Conservation (phyloP, 2,888 invertebrate genomes). For the Dicyrtoma fusca region DNA sequence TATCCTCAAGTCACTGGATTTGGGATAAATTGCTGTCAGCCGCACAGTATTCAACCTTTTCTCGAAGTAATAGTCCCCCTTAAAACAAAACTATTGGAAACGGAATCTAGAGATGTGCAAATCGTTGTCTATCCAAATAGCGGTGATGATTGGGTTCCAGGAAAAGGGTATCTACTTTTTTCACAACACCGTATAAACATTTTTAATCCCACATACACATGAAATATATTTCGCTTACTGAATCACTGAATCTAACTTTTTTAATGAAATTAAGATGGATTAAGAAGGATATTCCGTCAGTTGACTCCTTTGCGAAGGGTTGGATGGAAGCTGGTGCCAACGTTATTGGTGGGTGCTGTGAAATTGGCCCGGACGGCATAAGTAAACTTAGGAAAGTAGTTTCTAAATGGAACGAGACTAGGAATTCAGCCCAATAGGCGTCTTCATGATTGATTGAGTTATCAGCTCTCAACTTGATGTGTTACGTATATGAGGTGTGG, state of each 20-base stretch:
- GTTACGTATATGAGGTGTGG: too few species aligned
- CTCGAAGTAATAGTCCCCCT: conserved; percentile 59
- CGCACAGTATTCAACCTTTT: conserved; percentile 68
- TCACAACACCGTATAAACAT: too few species aligned
- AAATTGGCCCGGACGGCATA: conserved; percentile 81
- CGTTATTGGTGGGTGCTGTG: conserved; percentile 85
- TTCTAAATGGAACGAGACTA: conserved; percentile 29
- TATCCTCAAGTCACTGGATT: conserved; percentile 79
- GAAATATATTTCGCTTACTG: too few species aligned
- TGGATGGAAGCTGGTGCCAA: conserved; percentile 82
- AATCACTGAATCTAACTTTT: too few species aligned
- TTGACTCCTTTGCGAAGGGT: conserved; percentile 73
- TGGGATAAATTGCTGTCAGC: conserved; percentile 86
- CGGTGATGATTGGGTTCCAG: conserved; percentile 77
- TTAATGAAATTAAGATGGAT: conserved; percentile 63
- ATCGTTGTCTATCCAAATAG: conserved; percentile 92
- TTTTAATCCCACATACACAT: conserved; percentile 1
- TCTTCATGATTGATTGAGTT: too few species aligned
- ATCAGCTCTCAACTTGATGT: too few species aligned
- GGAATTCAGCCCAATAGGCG: not conserved
- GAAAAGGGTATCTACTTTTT: conserved; percentile 54
- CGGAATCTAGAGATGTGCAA: conserved; percentile 63
- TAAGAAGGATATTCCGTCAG: conserved; percentile 67
- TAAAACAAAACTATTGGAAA: not conserved
- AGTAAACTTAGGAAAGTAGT: conserved; percentile 64